Percentiles rank a stretch among this genome's conserved stretches.
phyloP scores from a whole-genome alignment of 1,140 invertebrate genomes.

The Drosophila parvula region DNA sequence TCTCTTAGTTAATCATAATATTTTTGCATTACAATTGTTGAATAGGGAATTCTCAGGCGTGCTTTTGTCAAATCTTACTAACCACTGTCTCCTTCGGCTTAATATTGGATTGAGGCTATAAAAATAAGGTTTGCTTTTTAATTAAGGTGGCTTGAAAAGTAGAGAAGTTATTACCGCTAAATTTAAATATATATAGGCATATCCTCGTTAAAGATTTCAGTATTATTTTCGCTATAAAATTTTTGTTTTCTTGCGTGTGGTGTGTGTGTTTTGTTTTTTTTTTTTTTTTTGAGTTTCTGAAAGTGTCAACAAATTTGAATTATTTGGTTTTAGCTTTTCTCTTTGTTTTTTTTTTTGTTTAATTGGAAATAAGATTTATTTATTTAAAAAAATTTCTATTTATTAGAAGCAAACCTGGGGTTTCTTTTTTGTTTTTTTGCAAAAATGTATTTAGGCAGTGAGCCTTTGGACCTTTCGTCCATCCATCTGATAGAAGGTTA shows the following conservation, averaged over 20 bases:
- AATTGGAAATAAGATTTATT: slow-evolving; percentile 50
- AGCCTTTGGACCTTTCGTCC: slow-evolving; percentile 26
- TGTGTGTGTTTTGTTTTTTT: slow-evolving; percentile 9
- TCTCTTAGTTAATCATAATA: slow-evolving; percentile 52
- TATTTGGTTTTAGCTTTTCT: slow-evolving; percentile 33
- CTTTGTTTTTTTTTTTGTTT: slow-evolving; percentile 9
- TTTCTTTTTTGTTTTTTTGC: slow-evolving; percentile 21
- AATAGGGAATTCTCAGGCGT: slow-evolving; percentile 67
- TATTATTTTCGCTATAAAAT: slow-evolving; percentile 60
- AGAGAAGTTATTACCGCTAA: slow-evolving; percentile 60
- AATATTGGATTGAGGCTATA: slow-evolving; percentile 40
- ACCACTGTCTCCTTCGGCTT: slow-evolving; percentile 15
- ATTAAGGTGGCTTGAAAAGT: slow-evolving; percentile 65
- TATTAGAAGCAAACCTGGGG: slow-evolving; percentile 42
- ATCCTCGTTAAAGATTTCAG: slow-evolving; percentile 37
- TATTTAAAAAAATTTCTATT: slow-evolving; percentile 50
- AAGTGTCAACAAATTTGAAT: slow-evolving; percentile 52
- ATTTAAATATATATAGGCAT: slow-evolving; percentile 56
- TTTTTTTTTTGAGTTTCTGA: slow-evolving; percentile 16
- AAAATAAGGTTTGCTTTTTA: slow-evolving; percentile 60
- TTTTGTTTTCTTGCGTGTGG: slow-evolving; percentile 40
- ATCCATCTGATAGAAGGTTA: slow-evolving; percentile 32
- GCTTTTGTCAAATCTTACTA: slow-evolving; percentile 51
- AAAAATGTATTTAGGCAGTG: slow-evolving; percentile 25
- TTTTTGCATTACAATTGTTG: slow-evolving; percentile 55